Evolutionary conservation across 2,113 vertebrate genomes (phyloP).

Genomic region (Charadrius vociferus): DNA sequence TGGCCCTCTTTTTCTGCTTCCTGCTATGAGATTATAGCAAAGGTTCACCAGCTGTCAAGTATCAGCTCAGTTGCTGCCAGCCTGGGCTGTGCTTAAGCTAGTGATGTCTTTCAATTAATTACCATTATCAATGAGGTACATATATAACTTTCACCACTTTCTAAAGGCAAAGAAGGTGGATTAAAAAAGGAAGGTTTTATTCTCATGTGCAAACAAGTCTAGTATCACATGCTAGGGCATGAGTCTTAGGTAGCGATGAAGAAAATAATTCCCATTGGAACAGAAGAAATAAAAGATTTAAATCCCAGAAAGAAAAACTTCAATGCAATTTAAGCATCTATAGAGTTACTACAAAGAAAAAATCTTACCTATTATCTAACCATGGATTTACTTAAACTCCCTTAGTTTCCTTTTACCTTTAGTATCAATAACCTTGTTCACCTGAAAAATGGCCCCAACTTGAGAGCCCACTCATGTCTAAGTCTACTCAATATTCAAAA

Average conservation of each 20-base stretch:
- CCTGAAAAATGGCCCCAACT: neutral
- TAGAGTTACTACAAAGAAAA: neutral
- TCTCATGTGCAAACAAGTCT: neutral
- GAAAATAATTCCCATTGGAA: neutral
- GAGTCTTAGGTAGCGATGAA: neutral
- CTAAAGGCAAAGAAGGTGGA: neutral
- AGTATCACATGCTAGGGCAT: neutral
- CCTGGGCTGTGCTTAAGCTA: neutral
- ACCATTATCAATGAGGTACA: neutral
- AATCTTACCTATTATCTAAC: neutral
- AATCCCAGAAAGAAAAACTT: neutral
- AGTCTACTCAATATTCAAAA: neutral
- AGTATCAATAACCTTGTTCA: neutral
- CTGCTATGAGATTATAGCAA: neutral
- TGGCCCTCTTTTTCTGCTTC: neutral
- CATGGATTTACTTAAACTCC: neutral
- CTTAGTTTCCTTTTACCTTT: neutral
- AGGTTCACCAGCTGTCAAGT: neutral
- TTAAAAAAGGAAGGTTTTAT: neutral
- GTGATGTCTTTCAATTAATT: neutral
- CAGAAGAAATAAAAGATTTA: neutral
- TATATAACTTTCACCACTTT: neutral
- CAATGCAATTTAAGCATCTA: neutral
- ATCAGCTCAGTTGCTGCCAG: neutral
- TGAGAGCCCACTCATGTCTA: neutral